These are phyloP conservation scores for Philypnodon macrostomus DNA, from an alignment of 2,797 vertebrate species.

Conservation along the genomic window DNA sequence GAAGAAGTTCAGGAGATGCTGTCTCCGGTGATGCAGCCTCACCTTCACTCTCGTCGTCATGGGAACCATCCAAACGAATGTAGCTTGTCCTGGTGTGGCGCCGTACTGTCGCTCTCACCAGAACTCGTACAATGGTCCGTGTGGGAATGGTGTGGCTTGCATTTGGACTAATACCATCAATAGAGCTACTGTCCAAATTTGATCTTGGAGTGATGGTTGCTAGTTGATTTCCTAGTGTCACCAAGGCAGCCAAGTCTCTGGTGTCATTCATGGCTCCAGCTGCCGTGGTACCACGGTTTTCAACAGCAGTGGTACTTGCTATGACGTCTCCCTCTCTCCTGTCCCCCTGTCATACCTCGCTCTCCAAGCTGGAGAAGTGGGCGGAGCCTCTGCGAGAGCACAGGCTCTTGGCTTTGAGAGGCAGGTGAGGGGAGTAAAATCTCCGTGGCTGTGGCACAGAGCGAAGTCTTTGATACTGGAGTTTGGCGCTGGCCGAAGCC, in stretches of 20 bases:
- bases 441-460: conserved; percentile 83
- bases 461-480: conserved; percentile 88
- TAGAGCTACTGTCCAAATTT: conserved; percentile 38
- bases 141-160: conserved; percentile 51
- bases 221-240: conserved; percentile 52
- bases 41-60: conserved; percentile 65
- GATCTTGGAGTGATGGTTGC: conserved; percentile 56
- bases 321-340: conserved; percentile 77
- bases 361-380: conserved; percentile 93
- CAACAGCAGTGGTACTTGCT: conserved; percentile 53
- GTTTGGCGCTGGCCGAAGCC: conserved; percentile 83
- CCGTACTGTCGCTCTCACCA: conserved; percentile 76
- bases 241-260: conserved; percentile 58
- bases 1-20: conserved; percentile 70
- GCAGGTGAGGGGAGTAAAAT: conserved; percentile 85
- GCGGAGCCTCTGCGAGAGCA: conserved; percentile 89
- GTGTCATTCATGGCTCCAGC: conserved; percentile 51
- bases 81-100: conserved; percentile 78
- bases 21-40: conserved; percentile 57
- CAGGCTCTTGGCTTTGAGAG: conserved; percentile 87
- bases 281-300: conserved; percentile 52
- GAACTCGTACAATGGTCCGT: conserved; percentile 73
- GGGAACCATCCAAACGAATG: conserved; percentile 68
- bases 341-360: conserved; percentile 91
- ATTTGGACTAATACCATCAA: conserved; percentile 40